These are phyloP conservation scores for Antheraea yamamai DNA, from an alignment of 2,888 invertebrate genomes.

Conservation along the genomic window DNA sequence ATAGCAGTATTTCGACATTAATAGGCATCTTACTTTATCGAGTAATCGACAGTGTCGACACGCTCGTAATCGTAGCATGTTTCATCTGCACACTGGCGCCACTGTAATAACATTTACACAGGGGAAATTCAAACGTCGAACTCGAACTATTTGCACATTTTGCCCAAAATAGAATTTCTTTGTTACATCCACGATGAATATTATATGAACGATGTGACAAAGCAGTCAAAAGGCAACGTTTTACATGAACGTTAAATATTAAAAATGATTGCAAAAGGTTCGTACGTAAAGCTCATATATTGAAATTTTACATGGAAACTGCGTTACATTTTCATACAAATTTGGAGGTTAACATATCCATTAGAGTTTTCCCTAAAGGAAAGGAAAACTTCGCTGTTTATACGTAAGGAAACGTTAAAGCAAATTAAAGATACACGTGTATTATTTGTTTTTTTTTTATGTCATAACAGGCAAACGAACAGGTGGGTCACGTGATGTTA, in stretches of 20 bases:
- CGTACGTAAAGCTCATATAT: neutral
- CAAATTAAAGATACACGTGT: no score
- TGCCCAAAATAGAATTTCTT: constrained; percentile 77
- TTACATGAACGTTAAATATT: constrained; percentile 57
- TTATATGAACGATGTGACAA: constrained; percentile 72
- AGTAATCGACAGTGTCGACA: constrained; percentile 34
- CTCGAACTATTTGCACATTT: constrained; percentile 78
- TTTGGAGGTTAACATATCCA: no score
- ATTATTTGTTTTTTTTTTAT: no score
- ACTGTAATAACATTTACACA: constrained; percentile 78
- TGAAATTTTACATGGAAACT: neutral
- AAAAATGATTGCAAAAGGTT: constrained; percentile 16
- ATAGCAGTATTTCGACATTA: constrained; percentile 28
- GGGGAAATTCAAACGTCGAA: constrained; percentile 79
- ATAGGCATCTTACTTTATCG: constrained; percentile 55
- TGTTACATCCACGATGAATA: constrained; percentile 74
- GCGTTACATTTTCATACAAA: no score
- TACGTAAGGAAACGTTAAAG: no score
- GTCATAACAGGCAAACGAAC: no score
- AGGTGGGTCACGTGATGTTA: no score
- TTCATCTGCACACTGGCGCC: constrained; percentile 67
- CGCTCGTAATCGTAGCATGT: constrained; percentile 67
- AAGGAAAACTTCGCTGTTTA: no score
- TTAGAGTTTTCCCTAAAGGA: no score
- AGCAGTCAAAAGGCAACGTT: constrained; percentile 60